Conservation (phyloP, 2,888 invertebrate species). For the Keiferia lycopersicella region DNA sequence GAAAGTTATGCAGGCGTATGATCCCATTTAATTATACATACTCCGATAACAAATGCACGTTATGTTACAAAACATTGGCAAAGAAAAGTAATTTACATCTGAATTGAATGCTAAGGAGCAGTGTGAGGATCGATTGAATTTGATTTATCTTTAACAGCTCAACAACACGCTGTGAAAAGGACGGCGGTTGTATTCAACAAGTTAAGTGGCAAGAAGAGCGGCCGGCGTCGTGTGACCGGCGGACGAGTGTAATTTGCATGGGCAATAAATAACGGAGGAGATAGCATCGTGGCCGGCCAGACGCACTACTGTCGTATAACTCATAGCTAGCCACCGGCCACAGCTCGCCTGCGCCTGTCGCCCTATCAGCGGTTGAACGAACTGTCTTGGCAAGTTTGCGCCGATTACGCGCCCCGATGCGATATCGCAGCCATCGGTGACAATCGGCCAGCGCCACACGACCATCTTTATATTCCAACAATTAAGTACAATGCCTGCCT, state of each 20-base stretch:
- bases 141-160: not conserved
- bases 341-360: constrained; percentile 30
- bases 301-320: constrained; percentile 53
- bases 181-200: constrained; percentile 30
- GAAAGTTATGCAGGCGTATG: not conserved
- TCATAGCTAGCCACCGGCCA: constrained; percentile 44
- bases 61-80: not conserved
- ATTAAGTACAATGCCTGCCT: not conserved
- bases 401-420: constrained; percentile 46
- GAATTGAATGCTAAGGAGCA: not conserved
- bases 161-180: constrained; percentile 25
- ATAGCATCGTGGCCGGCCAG: constrained; percentile 58
- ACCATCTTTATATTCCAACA: not conserved
- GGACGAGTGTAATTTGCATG: constrained; percentile 63
- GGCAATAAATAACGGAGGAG: constrained; percentile 68
- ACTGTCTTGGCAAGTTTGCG: constrained; percentile 56
- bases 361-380: constrained; percentile 73
- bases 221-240: constrained; percentile 47
- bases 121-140: constrained; percentile 14
- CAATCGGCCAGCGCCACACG: not conserved
- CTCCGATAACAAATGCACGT: not conserved
- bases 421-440: not conserved
- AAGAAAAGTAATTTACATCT: not conserved
- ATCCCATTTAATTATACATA: not conserved
- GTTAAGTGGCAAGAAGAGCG: constrained; percentile 36